Evolutionary conservation across 2,797 vertebrate species (phyloP), one percentile per base, ranked within the genome.

Genomic region (Loriculus beryllinus): DNA sequence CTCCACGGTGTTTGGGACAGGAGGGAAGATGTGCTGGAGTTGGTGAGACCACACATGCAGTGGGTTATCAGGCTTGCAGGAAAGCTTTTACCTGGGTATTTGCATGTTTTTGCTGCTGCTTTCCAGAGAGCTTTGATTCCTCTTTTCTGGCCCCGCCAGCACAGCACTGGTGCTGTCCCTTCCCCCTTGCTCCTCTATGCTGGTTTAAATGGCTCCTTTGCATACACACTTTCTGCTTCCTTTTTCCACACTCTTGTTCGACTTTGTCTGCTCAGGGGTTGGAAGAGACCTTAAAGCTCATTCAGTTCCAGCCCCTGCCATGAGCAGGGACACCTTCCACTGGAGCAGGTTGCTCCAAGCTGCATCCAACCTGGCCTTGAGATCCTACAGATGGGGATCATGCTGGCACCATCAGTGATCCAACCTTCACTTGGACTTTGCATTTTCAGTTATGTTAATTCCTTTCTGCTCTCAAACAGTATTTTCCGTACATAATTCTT

Each of bases 401-500:
- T 16, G 54, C 33, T 1, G 5, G 14, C 54, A 16, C 0, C 22
- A 35, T 57, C 54, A 16, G 22, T 23, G n/a, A 35, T 35, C 33
- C 22, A 35, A 25, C 33, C 14, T 57, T 57, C 54, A 25, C 33
- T 16, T 11, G 33, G 33, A 25, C 54, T 25, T 57, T 16, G 54
- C 54, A 25, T 57, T 57, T 22, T 57, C 54, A 35, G 22, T 25
- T 35, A 35, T 1, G 33, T 57, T 35, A 35, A 4, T 3, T 33
- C 15, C 16, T 63, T 81, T 56, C 68, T 68, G 23, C 37, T 45
- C 51, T 67, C 47, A 7, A 75, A 13, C 12, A n/a, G 6, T 17
- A 23, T 33, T 31, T 43, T 26, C 31, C 7, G 21, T 1, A 11
- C 1, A 1, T 2, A 6, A 6, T 47, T n/a, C 19, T 49, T 2